Percentiles rank a stretch among this genome's conserved stretches.
Conservation (phyloP, 2,888 invertebrate species). For the Nemapogon koenigi region DNA sequence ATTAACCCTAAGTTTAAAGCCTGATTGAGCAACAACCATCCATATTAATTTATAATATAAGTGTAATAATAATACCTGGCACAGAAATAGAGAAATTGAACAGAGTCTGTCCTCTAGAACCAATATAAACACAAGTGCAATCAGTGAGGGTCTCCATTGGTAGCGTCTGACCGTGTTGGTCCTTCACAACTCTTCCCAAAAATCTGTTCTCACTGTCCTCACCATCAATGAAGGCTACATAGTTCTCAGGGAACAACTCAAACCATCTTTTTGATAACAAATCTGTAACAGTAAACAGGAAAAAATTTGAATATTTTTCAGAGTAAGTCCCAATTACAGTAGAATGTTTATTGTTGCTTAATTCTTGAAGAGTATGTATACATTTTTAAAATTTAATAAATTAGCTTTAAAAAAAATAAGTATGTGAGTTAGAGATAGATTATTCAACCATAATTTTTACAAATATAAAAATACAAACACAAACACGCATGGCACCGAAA, state of each 20-base stretch:
- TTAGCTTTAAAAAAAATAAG: too few relatives aligned
- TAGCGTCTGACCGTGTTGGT: conserved; percentile 23
- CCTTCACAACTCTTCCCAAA: conserved; percentile 34
- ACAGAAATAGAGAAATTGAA: conserved; percentile 67
- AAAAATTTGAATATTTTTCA: conserved; percentile 2
- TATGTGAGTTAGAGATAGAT: too few relatives aligned
- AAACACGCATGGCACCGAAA: too few relatives aligned
- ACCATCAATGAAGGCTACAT: conserved; percentile 33
- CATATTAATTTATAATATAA: too few relatives aligned
- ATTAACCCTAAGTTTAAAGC: too few relatives aligned
- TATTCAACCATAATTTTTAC: too few relatives aligned
- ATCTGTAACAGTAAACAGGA: conserved; percentile 33
- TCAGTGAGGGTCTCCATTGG: conserved; percentile 42
- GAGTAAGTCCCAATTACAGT: not conserved
- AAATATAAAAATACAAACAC: too few relatives aligned
- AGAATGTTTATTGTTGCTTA: too few relatives aligned
- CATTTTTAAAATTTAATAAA: too few relatives aligned
- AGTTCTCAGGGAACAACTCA: conserved; percentile 32
- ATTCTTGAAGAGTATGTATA: too few relatives aligned
- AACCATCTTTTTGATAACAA: conserved; percentile 32
- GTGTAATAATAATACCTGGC: conserved; percentile 43
- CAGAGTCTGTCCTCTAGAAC: conserved; percentile 68
- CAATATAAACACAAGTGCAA: conserved; percentile 71
- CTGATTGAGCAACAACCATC: too few relatives aligned
- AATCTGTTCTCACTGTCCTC: conserved; percentile 30